Evolutionary conservation across 2,797 vertebrate species (phyloP).

Genomic region (Hippoglossus hippoglossus): DNA sequence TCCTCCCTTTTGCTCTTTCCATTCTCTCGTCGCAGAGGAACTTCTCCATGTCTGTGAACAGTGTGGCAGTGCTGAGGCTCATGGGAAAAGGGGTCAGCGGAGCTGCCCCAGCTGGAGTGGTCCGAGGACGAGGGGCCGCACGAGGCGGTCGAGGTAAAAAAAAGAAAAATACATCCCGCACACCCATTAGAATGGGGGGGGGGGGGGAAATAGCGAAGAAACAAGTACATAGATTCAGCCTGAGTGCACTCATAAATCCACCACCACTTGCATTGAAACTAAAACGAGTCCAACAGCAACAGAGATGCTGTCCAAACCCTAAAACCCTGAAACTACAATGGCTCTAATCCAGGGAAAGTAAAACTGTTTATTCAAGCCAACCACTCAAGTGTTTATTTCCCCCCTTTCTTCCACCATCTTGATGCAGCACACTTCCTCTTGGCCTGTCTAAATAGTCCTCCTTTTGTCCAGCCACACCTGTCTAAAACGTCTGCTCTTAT

Average conservation of each 20-base stretch:
- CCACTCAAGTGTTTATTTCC: constrained; percentile 64
- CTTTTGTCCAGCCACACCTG: constrained; percentile 64
- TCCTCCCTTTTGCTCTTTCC: constrained; percentile 61
- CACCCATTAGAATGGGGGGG: not conserved
- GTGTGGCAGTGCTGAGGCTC: constrained; percentile 93
- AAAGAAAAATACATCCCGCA: not conserved
- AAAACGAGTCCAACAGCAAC: constrained; percentile 48
- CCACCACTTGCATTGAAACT: constrained; percentile 21
- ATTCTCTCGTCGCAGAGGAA: constrained; percentile 86
- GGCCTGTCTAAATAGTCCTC: constrained; percentile 50
- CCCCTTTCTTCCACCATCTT: constrained; percentile 65
- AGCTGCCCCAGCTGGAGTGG: constrained; percentile 82
- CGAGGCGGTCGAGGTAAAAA: constrained; percentile 90
- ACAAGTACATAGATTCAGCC: constrained; percentile 10
- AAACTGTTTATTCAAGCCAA: constrained; percentile 56
- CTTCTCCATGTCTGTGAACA: constrained; percentile 97
- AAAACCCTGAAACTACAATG: constrained; percentile 36
- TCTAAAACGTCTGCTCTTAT: constrained; percentile 17
- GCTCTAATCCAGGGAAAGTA: constrained; percentile 38
- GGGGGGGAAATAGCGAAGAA: not conserved
- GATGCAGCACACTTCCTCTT: constrained; percentile 70
- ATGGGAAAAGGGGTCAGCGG: constrained; percentile 91
- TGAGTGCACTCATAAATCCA: constrained; percentile 28
- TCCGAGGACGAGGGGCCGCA: constrained; percentile 89
- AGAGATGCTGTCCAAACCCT: constrained; percentile 34